A percentile compares a stretch with the other conserved stretches of the same genome.
These are phyloP conservation scores for Dryas iulia DNA, from an alignment of 1,140 invertebrate genomes.

Conservation along the genomic window DNA sequence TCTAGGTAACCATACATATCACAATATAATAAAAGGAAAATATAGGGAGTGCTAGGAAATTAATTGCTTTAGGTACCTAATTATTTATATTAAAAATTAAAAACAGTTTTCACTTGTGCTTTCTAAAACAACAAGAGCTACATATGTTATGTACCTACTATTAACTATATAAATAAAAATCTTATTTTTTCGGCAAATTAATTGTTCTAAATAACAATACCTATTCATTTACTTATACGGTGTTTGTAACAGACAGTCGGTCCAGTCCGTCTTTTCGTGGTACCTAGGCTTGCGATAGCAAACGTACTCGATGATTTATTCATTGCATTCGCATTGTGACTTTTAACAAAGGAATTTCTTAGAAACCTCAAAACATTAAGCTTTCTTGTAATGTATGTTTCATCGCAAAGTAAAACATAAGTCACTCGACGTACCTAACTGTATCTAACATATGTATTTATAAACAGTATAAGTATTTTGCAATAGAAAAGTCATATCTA, in stretches of 20 bases:
- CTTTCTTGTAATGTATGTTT: not conserved
- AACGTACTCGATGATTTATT: constrained; percentile 26
- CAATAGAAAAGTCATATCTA: too few relatives aligned
- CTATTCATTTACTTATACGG: constrained; percentile 14
- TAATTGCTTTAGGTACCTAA: too few relatives aligned
- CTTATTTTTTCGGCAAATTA: not conserved
- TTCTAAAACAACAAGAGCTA: too few relatives aligned
- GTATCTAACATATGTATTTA: not conserved
- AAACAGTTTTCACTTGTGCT: too few relatives aligned
- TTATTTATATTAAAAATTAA: too few relatives aligned
- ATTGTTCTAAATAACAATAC: constrained; percentile 15
- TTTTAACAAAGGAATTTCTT: constrained; percentile 23
- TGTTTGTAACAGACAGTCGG: constrained; percentile 11
- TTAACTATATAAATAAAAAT: not conserved
- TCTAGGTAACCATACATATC: too few relatives aligned
- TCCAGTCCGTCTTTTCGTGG: not conserved
- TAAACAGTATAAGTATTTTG: too few relatives aligned
- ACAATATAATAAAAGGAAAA: too few relatives aligned
- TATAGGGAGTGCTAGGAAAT: too few relatives aligned
- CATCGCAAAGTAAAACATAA: not conserved
- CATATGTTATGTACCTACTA: too few relatives aligned
- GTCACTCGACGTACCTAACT: not conserved
- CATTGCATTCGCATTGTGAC: constrained; percentile 24
- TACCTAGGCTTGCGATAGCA: not conserved
- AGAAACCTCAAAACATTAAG: constrained; percentile 19